Conservation (phyloP, 2,113 vertebrate genomes). For the Aphyosemion australe region DNA sequence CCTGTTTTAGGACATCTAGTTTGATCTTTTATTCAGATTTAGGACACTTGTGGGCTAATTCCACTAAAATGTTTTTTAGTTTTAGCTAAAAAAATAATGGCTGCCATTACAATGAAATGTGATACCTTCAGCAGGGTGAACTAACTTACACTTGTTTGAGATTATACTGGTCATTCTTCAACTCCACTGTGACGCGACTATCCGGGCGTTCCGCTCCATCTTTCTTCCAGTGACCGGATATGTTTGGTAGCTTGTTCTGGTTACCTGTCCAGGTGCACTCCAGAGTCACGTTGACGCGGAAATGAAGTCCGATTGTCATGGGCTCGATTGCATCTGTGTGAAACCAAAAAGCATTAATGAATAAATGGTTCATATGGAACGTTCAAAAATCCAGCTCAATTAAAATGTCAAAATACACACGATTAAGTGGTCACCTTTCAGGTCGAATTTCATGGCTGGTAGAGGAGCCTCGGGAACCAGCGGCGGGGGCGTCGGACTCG, state of each 20-base stretch:
- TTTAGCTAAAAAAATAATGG: no score
- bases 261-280: slow-evolving; percentile 62
- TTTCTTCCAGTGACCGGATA: slow-evolving; percentile 69
- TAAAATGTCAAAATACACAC: neutral
- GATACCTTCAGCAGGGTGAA: neutral
- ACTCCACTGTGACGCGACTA: slow-evolving; percentile 34
- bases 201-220: slow-evolving; percentile 54
- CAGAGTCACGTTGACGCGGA: slow-evolving; percentile 47
- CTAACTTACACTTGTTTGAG: slow-evolving; percentile 66
- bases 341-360: no score
- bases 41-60: no score
- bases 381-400: no score
- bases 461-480: neutral
- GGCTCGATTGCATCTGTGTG: slow-evolving; percentile 51
- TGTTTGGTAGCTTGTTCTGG: slow-evolving; percentile 37
- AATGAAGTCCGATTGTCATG: slow-evolving; percentile 54
- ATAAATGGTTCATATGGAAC: no score
- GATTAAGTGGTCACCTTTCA: slow-evolving; percentile 64
- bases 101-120: no score
- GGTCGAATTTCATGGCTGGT: slow-evolving; percentile 9
- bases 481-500: neutral
- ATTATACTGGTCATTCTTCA: slow-evolving; percentile 55
- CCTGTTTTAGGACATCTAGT: no score
- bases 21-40: no score
- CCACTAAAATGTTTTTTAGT: no score